Conservation (phyloP, 2,888 invertebrate species). For the Lissocephala sabroskyi region DNA sequence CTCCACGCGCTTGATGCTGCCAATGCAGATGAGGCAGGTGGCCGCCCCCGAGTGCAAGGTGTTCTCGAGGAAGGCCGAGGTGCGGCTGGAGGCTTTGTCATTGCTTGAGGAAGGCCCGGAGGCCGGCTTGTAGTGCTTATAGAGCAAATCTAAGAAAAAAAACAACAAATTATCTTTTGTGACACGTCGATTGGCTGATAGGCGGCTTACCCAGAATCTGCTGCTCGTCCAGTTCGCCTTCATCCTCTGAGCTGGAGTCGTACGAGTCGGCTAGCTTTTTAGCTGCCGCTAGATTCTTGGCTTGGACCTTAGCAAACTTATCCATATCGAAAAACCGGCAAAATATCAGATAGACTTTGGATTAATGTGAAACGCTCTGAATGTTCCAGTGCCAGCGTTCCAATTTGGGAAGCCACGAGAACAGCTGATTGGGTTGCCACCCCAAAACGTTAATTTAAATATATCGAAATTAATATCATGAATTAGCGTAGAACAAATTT, state of each 20-base stretch:
- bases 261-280: conserved; percentile 73
- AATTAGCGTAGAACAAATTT: no score
- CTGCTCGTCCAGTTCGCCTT: conserved; percentile 74
- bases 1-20: conserved; percentile 85
- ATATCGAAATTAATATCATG: no score
- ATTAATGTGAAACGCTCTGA: no score
- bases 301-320: conserved; percentile 70
- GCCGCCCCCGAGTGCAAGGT: conserved; percentile 84
- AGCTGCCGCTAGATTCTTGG: conserved; percentile 73
- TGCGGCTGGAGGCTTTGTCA: conserved; percentile 21
- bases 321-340: conserved; percentile 30
- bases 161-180: no score
- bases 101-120: background rate
- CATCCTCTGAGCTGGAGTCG: conserved; percentile 74
- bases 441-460: no score
- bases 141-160: conserved; percentile 74
- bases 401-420: no score
- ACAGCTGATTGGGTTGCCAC: no score
- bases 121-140: conserved; percentile 72
- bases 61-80: conserved; percentile 79
- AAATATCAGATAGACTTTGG: background rate
- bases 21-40: conserved; percentile 93
- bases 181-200: no score
- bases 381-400: no score
- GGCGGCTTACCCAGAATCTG: conserved; percentile 74